A percentile compares a stretch with the other conserved stretches of the same genome.
phyloP scores from a whole-genome alignment of 35 echinoderm and acorn worm species.

The Holothuria glaberrima region DNA sequence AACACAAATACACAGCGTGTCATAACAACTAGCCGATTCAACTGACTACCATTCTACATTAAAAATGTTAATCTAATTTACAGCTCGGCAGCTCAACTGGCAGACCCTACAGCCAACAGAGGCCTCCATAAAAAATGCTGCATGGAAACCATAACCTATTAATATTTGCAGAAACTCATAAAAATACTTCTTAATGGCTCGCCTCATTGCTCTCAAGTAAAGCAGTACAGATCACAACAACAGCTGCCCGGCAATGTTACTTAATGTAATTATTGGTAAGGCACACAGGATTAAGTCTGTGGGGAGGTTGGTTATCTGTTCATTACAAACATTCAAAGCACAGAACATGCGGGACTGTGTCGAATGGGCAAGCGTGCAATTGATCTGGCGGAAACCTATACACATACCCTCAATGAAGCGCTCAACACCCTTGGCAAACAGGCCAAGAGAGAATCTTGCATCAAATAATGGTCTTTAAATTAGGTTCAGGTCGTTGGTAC shows the following conservation, averaged over 20 bases:
- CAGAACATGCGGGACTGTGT: background rate
- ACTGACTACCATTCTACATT: conserved; percentile 58
- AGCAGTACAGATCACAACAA: conserved; percentile 60
- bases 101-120: conserved; percentile 43
- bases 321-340: background rate
- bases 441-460: background rate
- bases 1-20: conserved; percentile 62
- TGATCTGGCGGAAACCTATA: conserved; percentile 18
- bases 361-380: conserved; percentile 24
- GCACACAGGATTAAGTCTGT: conserved; percentile 29
- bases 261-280: conserved; percentile 54
- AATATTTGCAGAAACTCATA: conserved; percentile 61
- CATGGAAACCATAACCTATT: conserved; percentile 59
- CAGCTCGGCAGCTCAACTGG: conserved; percentile 29
- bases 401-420: background rate
- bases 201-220: conserved; percentile 55
- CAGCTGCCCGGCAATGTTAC: conserved; percentile 58
- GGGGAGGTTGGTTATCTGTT: conserved; percentile 40
- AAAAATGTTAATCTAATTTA: conserved; percentile 65
- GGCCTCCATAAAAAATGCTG: conserved; percentile 59
- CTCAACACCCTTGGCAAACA: conserved; percentile 15
- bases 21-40: conserved; percentile 33
- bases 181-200: conserved; percentile 60
- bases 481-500: conserved; percentile 57
- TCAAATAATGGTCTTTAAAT: conserved; percentile 53